Conservation (phyloP, 2,888 invertebrate genomes). For the Drosophila subquinaria region DNA sequence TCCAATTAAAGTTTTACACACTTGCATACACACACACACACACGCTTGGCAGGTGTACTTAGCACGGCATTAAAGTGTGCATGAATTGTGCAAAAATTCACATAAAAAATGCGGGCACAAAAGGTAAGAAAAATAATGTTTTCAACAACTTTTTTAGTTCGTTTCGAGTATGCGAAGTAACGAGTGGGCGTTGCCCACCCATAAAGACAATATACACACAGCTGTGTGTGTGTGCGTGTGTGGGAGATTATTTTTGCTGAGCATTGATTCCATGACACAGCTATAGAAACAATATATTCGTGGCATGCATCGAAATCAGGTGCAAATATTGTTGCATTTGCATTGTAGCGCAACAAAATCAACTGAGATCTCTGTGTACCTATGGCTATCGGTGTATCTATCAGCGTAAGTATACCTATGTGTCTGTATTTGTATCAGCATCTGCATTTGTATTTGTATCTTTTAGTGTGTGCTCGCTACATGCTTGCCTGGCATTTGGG, state of each 20-base stretch:
- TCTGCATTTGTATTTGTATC: constrained; percentile 6
- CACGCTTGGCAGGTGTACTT: constrained; percentile 67
- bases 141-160: constrained; percentile 36
- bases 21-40: constrained; percentile 14
- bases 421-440: constrained; percentile 6
- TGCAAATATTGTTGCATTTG: constrained; percentile 77
- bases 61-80: constrained; percentile 61
- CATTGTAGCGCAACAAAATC: constrained; percentile 42
- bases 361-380: constrained; percentile 8
- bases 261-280: constrained; percentile 41
- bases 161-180: constrained; percentile 4
- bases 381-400: constrained; percentile 4
- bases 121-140: constrained; percentile 43
- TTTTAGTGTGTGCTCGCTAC: constrained; percentile 32
- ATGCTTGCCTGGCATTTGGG: constrained; percentile 55
- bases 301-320: constrained; percentile 65
- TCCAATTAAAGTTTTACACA: constrained; percentile 76
- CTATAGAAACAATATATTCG: constrained; percentile 53
- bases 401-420: constrained; percentile 5
- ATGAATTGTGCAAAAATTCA: constrained; percentile 69
- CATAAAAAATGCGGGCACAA: constrained; percentile 68
- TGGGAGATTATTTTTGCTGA: constrained; percentile 12
- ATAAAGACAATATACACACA: constrained; percentile 37
- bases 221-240: constrained; percentile 19
- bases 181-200: constrained; percentile 26